These are phyloP conservation scores for Taphrorychus bicolor DNA, from an alignment of 2,888 invertebrate species.

Conservation along the genomic window DNA sequence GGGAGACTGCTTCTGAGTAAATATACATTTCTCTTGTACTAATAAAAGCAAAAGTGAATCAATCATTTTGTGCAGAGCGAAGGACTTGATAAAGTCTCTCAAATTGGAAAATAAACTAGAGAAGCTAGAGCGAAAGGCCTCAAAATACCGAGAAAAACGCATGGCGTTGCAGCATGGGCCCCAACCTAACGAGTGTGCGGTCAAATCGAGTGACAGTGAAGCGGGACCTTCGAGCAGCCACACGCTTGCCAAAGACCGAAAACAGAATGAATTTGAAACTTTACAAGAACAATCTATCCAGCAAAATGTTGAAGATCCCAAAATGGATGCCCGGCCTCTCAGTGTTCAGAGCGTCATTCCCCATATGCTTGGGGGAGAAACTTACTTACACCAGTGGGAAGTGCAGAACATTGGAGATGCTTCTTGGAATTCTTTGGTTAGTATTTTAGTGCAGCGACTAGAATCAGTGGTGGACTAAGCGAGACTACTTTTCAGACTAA, in stretches of 20 bases:
- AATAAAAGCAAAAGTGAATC: too few species aligned
- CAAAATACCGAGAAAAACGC: constrained; percentile 58
- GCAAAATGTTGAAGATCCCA: constrained; percentile 11
- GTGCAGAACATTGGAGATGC: constrained; percentile 56
- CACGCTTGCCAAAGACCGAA: not conserved
- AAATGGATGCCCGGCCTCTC: constrained; percentile 46
- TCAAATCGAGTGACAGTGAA: constrained; percentile 37
- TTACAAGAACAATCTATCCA: not conserved
- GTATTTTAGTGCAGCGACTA: too few species aligned
- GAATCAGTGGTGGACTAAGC: not conserved
- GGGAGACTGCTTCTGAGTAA: constrained; percentile 4
- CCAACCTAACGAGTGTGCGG: constrained; percentile 42
- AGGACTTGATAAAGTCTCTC: constrained; percentile 45
- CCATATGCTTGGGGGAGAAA: constrained; percentile 55
- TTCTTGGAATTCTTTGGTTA: constrained; percentile 55
- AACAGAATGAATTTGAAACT: not conserved
- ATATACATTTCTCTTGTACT: not conserved
- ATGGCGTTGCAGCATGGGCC: constrained; percentile 46
- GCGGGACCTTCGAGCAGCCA: constrained; percentile 41
- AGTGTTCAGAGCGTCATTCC: constrained; percentile 41
- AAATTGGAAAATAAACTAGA: constrained; percentile 57
- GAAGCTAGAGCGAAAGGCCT: constrained; percentile 58
- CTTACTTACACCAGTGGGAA: constrained; percentile 58
- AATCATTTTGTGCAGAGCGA: too few species aligned
- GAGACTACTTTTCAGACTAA: constrained; percentile 53